phyloP scores from a whole-genome alignment of 2,797 vertebrate genomes.

The Silurus aristotelis region DNA sequence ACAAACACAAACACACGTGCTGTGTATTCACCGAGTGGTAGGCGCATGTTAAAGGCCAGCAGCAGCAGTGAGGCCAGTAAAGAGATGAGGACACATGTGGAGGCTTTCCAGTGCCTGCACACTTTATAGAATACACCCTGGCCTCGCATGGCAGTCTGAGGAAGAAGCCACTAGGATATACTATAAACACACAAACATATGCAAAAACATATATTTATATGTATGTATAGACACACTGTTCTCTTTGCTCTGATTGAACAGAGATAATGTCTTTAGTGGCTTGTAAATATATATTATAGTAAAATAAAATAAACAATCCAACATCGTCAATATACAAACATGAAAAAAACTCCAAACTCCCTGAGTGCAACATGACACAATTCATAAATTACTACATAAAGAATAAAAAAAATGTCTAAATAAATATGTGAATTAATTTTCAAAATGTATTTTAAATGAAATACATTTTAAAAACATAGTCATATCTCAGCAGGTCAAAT shows the following conservation, averaged over 20 bases:
- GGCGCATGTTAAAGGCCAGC: constrained; percentile 70
- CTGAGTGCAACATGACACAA: background rate
- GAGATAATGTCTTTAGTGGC: background rate
- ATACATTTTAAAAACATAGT: background rate
- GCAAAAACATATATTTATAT: background rate
- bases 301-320: background rate
- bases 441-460: background rate
- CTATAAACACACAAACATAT: constrained; percentile 46
- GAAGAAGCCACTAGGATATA: constrained; percentile 58
- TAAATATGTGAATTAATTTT: background rate
- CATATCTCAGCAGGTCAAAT: background rate
- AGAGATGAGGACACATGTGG: constrained; percentile 66
- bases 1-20: constrained; percentile 20
- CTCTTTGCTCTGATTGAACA: background rate
- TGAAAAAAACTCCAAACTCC: no score
- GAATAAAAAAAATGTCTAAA: background rate
- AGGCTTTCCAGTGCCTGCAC: constrained; percentile 66
- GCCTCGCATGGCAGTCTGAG: constrained; percentile 72
- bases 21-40: constrained; percentile 66
- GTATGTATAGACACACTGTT: background rate
- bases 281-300: background rate
- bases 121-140: constrained; percentile 63
- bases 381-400: background rate
- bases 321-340: background rate
- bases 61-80: constrained; percentile 71